Percentiles rank a stretch among this genome's conserved stretches.
These are phyloP conservation scores for Mormyrops boulengeri DNA, from an alignment of 2,797 vertebrate species.

Conservation along the genomic window DNA sequence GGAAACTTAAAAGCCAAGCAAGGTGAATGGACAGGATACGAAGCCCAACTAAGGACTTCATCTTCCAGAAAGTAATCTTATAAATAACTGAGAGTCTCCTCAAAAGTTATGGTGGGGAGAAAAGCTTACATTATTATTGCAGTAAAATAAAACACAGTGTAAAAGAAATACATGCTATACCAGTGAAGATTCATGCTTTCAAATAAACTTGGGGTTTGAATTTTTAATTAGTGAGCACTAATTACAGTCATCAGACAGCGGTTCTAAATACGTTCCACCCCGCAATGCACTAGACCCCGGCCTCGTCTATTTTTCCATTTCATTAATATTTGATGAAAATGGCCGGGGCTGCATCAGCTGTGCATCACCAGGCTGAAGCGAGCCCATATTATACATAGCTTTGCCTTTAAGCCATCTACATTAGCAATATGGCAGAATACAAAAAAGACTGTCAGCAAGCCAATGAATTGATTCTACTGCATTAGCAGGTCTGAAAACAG, in stretches of 20 bases:
- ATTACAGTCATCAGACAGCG: conserved; percentile 99
- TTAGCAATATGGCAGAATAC: conserved; percentile 91
- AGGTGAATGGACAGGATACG: background rate
- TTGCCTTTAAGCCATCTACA: conserved; percentile 90
- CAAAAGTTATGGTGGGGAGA: conserved; percentile 50
- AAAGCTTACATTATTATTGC: conserved; percentile 76
- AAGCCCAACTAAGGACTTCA: background rate
- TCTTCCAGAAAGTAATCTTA: conserved; percentile 51
- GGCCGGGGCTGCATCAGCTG: conserved; percentile 97
- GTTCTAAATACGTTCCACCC: conserved; percentile 97
- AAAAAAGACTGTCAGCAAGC: conserved; percentile 71
- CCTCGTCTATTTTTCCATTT: conserved; percentile 97
- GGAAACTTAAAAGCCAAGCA: background rate
- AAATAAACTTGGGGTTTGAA: conserved; percentile 99
- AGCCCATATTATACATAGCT: conserved; percentile 94
- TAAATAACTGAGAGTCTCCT: conserved; percentile 72
- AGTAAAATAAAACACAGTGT: conserved; percentile 98
- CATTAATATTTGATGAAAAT: conserved; percentile 99
- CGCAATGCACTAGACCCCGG: conserved; percentile 74
- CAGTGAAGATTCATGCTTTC: conserved; percentile 96
- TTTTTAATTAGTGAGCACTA: conserved; percentile 99
- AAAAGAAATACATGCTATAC: conserved; percentile 95
- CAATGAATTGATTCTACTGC: conserved; percentile 90
- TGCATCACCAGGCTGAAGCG: conserved; percentile 85
- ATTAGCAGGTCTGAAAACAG: conserved; percentile 93